Evolutionary conservation across 2,888 invertebrate genomes (phyloP), one percentile per base, ranked within the genome.

Genomic region (Pollenia angustigena): DNA sequence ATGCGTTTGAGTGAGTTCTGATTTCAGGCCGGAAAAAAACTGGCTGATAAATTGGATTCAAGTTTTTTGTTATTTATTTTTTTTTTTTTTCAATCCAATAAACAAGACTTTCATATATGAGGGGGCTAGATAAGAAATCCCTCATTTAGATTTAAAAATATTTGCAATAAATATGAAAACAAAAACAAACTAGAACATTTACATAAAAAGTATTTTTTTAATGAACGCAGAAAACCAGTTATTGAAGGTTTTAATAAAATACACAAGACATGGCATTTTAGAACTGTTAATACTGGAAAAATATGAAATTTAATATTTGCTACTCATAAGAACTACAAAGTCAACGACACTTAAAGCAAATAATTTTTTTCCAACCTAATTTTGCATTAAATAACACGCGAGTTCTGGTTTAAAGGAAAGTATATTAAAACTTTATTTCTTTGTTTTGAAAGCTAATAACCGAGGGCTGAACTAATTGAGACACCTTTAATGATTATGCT

Each of bases 151-250:
- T 14, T 18, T 48, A 16, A 50, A 52, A 6, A 46, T 58, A 10
- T 42, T 64, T 50, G 11, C 3, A 68, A 50, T 1, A 60, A 60
- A 11, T 40, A 7, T 62, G 62, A 18, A 50, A 69, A 60, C 6
- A 32, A 60, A 52, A 69, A 32, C n/a, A 54, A 64, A 72, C 44
- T 54, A 80, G 80, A 80, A 71, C 54, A 62, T 71, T 62, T 62
- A 44, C n/a, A 75, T 68, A 60, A 46, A 56, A 74, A 81, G n/a
- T 40, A 14, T 18, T 60, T 66, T 12, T 16, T 32, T 40, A 75
- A 52, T 62, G 42, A 44, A 40, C 66, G 14, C 4, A 23, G 0
- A 44, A 76, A 85, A 80, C 85, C 75, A 76, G 85, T 85, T 44
- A n/a, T 44, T 62, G 69, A 50, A 81, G 80, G 76, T 58, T 80